These are phyloP conservation scores for Athetis lepigone DNA, from an alignment of 2,888 invertebrate species.

Conservation along the genomic window DNA sequence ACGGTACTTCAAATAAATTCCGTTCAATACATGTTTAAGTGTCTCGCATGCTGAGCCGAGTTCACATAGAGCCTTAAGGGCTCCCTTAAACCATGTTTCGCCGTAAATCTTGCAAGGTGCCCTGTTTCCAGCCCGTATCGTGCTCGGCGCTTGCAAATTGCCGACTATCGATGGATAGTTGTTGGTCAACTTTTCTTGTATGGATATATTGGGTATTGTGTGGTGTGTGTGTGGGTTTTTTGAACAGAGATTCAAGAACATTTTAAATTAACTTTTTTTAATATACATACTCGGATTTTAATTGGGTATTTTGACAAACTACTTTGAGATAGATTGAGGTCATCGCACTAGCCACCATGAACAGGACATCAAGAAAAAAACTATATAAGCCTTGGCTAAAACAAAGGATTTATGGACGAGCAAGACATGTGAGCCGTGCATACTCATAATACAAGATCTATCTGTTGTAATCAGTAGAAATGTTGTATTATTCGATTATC, in stretches of 20 bases:
- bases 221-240: conserved; percentile 16
- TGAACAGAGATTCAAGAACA: conserved; percentile 1
- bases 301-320: no score
- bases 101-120: conserved; percentile 62
- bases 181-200: conserved; percentile 53
- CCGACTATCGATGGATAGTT: conserved; percentile 50
- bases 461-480: no score
- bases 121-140: conserved; percentile 42
- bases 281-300: no score
- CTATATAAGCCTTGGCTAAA: no score
- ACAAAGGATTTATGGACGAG: no score
- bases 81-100: conserved; percentile 53
- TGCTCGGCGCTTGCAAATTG: conserved; percentile 56
- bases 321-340: no score
- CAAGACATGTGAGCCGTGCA: no score
- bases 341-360: no score
- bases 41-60: conserved; percentile 58
- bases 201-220: conserved; percentile 25
- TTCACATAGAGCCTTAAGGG: conserved; percentile 64
- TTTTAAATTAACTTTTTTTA: not conserved
- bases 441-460: no score
- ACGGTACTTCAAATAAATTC: conserved; percentile 54
- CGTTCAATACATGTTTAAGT: conserved; percentile 60
- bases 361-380: no score
- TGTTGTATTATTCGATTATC: no score